Evolutionary conservation across 2,888 invertebrate species (phyloP).

Genomic region (Platycnemis pennipes): DNA sequence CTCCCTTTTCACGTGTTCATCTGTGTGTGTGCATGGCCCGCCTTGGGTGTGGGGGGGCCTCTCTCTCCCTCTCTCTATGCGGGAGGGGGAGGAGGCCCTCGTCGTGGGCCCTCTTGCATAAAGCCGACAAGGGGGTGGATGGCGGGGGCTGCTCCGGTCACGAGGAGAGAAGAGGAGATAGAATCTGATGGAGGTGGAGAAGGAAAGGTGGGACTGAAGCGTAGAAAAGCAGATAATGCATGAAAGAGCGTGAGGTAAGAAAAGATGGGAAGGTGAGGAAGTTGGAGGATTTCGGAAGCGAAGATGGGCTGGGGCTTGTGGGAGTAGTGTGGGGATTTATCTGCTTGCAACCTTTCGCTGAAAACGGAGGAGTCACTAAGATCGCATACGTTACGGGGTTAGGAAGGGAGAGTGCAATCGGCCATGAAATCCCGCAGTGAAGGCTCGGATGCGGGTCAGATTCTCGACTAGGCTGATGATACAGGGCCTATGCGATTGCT

Average conservation of each 20-base stretch:
- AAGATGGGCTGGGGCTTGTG: neutral
- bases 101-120: neutral
- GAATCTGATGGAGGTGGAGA: neutral
- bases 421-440: too few species aligned
- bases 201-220: neutral
- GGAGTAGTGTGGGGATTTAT: neutral
- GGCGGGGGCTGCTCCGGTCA: neutral
- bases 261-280: neutral
- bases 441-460: neutral
- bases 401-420: too few species aligned
- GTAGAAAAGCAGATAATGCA: neutral
- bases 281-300: neutral
- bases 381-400: too few species aligned
- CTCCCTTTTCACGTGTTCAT: constrained; percentile 7
- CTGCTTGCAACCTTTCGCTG: too few species aligned
- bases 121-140: neutral
- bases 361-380: too few species aligned
- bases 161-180: neutral
- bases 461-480: neutral
- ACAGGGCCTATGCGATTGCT: neutral
- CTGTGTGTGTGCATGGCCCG: neutral
- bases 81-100: neutral
- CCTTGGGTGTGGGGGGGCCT: neutral
- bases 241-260: neutral
- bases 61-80: neutral